phyloP scores from a whole-genome alignment of 37 sponge, comb jelly and placozoan genomes.

The Beroe forskalii region DNA sequence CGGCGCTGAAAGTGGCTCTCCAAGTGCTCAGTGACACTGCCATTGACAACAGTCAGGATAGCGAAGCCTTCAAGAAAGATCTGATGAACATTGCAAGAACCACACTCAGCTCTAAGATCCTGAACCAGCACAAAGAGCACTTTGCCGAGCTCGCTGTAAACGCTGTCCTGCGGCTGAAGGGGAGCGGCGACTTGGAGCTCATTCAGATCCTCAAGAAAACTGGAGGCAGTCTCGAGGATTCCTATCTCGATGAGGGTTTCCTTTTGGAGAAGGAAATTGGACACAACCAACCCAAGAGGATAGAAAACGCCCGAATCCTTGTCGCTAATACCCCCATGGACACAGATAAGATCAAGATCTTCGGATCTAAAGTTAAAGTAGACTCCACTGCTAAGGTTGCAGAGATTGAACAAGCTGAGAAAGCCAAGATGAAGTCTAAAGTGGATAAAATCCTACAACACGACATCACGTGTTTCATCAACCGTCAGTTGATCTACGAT shows the following conservation, averaged over 20 bases:
- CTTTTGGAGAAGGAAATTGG: slow-evolving; percentile 96
- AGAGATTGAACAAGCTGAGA: slow-evolving; percentile 92
- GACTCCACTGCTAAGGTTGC: slow-evolving; percentile 93
- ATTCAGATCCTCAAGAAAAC: slow-evolving; percentile 95
- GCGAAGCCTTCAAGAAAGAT: slow-evolving; percentile 69
- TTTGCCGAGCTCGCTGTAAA: slow-evolving; percentile 94
- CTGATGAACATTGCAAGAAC: slow-evolving; percentile 95
- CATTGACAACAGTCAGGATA: slow-evolving; percentile 74
- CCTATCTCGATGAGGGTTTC: slow-evolving; percentile 99
- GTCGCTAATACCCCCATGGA: slow-evolving; percentile 99
- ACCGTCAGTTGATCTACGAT: slow-evolving; percentile 98
- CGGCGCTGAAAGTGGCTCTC: slow-evolving; percentile 55
- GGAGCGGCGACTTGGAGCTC: slow-evolving; percentile 77
- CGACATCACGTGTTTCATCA: slow-evolving; percentile 94
- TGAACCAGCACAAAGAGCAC: slow-evolving; percentile 89
- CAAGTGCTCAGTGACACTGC: slow-evolving; percentile 76
- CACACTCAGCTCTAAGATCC: slow-evolving; percentile 95
- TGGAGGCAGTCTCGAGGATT: slow-evolving; percentile 83
- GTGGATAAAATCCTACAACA: slow-evolving; percentile 92
- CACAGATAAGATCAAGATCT: slow-evolving; percentile 94
- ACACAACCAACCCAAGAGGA: slow-evolving; percentile 93
- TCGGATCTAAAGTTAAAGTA: slow-evolving; percentile 88
- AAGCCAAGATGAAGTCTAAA: slow-evolving; percentile 98
- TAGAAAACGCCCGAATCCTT: slow-evolving; percentile 90
- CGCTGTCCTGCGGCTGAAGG: slow-evolving; percentile 86